Conservation (phyloP, 2,113 vertebrate species). For the Crotophaga sulcirostris region DNA sequence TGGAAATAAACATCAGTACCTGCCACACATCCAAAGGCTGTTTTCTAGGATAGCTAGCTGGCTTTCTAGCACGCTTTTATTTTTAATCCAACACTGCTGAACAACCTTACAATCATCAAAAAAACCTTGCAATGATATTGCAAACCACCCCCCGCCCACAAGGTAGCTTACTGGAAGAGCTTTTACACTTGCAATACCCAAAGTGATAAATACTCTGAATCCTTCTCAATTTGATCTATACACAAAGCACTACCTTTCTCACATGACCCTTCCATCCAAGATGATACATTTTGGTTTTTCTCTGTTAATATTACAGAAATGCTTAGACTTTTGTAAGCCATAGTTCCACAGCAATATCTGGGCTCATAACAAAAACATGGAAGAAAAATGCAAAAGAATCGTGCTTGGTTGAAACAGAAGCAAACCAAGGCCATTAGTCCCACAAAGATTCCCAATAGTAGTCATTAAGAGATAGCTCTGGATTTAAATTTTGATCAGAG, state of each 20-base stretch:
- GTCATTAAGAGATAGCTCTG: background rate
- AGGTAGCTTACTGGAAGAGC: background rate
- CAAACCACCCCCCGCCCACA: background rate
- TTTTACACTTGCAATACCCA: background rate
- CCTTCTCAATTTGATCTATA: background rate
- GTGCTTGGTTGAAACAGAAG: background rate
- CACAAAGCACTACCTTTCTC: background rate
- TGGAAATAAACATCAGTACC: background rate
- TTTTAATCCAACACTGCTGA: background rate
- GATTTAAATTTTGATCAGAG: background rate
- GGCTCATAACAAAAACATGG: background rate
- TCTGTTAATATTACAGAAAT: background rate
- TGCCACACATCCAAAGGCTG: background rate
- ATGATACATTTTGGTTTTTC: background rate
- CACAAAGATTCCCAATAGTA: fast-evolving
- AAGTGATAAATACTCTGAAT: background rate
- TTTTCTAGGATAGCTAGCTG: background rate
- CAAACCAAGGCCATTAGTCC: background rate
- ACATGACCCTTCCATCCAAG: background rate
- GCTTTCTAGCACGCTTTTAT: background rate
- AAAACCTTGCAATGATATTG: fast-evolving
- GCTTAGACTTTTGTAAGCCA: background rate
- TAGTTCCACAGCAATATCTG: background rate
- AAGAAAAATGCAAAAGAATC: too few species aligned
- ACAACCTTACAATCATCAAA: background rate